Evolutionary conservation across 2,888 invertebrate genomes (phyloP).

Genomic region (Hyalella azteca): DNA sequence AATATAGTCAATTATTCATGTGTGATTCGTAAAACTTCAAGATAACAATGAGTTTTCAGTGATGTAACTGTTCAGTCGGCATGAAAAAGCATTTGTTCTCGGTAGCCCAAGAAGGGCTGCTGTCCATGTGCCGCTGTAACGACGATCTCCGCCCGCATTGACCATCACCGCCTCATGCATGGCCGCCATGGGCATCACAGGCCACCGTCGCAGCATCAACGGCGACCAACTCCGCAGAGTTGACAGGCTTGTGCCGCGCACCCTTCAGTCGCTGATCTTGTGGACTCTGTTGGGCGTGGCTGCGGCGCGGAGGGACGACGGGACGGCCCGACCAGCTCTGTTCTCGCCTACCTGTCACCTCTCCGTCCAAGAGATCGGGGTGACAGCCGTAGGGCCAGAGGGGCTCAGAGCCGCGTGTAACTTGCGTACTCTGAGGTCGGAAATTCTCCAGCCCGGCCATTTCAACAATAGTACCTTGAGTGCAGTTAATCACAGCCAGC

Average conservation of each 20-base stretch:
- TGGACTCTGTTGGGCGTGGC: slow-evolving; percentile 20
- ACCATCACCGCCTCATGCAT: neutral
- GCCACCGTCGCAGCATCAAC: neutral
- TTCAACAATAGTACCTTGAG: slow-evolving; percentile 46
- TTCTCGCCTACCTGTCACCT: slow-evolving; percentile 50
- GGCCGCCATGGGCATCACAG: neutral
- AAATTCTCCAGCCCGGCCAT: slow-evolving; percentile 44
- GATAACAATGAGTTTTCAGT: neutral
- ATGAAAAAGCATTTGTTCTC: neutral
- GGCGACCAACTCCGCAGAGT: neutral
- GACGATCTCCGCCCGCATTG: neutral
- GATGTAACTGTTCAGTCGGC: neutral
- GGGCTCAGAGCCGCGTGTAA: slow-evolving; percentile 48
- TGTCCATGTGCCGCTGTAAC: neutral
- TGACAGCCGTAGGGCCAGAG: slow-evolving; percentile 50
- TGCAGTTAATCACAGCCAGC: slow-evolving; percentile 44
- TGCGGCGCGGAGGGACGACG: slow-evolving; percentile 35
- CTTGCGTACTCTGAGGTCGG: slow-evolving; percentile 48
- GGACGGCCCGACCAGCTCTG: slow-evolving; percentile 18
- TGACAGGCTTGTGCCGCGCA: neutral
- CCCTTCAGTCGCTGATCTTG: neutral
- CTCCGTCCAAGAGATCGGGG: slow-evolving; percentile 47
- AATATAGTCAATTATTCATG: too few relatives aligned
- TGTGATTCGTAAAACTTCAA: too few relatives aligned
- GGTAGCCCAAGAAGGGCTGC: neutral